Conservation (phyloP, 2,888 invertebrate genomes). For the Gandaritis pyraliata region DNA sequence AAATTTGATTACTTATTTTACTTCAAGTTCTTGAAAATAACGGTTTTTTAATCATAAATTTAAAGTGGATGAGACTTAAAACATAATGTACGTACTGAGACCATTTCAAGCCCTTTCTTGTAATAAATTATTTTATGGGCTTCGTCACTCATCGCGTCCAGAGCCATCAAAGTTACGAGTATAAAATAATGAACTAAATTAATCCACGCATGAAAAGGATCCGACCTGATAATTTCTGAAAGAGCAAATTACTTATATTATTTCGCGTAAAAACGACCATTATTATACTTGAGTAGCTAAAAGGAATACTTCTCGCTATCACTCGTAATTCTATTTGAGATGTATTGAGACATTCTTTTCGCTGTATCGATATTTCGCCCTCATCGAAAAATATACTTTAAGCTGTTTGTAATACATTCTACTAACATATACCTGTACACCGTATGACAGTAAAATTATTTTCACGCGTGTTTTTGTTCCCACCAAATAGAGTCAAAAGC, state of each 20-base stretch:
- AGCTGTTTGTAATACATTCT: background rate
- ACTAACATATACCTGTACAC: background rate
- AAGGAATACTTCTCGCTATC: too few species aligned
- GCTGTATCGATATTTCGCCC: too few species aligned
- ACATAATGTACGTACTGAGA: slow-evolving; percentile 29
- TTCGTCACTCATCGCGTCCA: slow-evolving; percentile 28
- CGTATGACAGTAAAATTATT: background rate
- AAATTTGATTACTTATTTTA: slow-evolving; percentile 55
- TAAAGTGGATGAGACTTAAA: slow-evolving; percentile 33
- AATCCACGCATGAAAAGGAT: slow-evolving; percentile 13
- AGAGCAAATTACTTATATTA: background rate
- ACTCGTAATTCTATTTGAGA: too few species aligned
- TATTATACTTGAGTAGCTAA: too few species aligned
- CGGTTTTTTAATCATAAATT: slow-evolving; percentile 42
- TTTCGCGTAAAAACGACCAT: too few species aligned
- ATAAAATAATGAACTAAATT: slow-evolving; percentile 25
- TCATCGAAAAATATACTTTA: too few species aligned
- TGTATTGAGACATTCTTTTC: too few species aligned
- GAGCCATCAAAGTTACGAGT: slow-evolving; percentile 26
- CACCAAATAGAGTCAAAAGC: slow-evolving; percentile 50
- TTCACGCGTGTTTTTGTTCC: slow-evolving; percentile 35
- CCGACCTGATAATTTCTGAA: background rate
- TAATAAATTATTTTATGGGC: slow-evolving; percentile 32
- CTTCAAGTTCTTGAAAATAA: slow-evolving; percentile 45
- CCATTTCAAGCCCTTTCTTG: slow-evolving; percentile 27